These are phyloP conservation scores for Temnothorax curvispinosus DNA, from an alignment of 1,140 invertebrate species.

Conservation along the genomic window DNA sequence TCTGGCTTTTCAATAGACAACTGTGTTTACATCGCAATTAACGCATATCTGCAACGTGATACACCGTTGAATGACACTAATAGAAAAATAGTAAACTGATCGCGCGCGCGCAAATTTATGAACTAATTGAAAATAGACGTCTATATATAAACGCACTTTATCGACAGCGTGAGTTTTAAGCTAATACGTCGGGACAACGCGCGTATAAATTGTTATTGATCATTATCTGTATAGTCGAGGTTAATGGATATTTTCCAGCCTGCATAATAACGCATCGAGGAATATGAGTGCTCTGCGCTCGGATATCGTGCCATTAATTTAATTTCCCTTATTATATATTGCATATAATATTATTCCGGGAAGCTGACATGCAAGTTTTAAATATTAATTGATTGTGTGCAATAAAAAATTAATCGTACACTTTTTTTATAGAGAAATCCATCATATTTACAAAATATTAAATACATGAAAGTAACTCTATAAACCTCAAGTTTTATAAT, in stretches of 20 bases:
- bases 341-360: conserved; percentile 30
- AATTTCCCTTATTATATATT: conserved; percentile 27
- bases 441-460: not conserved
- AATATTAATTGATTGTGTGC: conserved; percentile 31
- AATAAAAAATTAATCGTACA: conserved; percentile 7
- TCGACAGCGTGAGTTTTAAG: conserved; percentile 51
- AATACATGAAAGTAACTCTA: not conserved
- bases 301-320: conserved; percentile 47
- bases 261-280: conserved; percentile 33
- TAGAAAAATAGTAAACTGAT: conserved; percentile 41
- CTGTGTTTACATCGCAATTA: not conserved
- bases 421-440: not conserved
- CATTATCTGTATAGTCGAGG: conserved; percentile 49
- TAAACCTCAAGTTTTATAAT: not conserved
- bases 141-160: conserved; percentile 50
- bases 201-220: conserved; percentile 55
- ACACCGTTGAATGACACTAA: conserved; percentile 11
- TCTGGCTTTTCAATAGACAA: conserved; percentile 29
- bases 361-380: conserved; percentile 16
- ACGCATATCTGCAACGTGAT: conserved; percentile 13
- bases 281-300: conserved; percentile 25
- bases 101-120: conserved; percentile 20
- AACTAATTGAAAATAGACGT: conserved; percentile 48
- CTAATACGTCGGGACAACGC: conserved; percentile 51
- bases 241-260: conserved; percentile 59